Conservation (phyloP, 2,888 invertebrate genomes). For the Philhelius pedissequus region DNA sequence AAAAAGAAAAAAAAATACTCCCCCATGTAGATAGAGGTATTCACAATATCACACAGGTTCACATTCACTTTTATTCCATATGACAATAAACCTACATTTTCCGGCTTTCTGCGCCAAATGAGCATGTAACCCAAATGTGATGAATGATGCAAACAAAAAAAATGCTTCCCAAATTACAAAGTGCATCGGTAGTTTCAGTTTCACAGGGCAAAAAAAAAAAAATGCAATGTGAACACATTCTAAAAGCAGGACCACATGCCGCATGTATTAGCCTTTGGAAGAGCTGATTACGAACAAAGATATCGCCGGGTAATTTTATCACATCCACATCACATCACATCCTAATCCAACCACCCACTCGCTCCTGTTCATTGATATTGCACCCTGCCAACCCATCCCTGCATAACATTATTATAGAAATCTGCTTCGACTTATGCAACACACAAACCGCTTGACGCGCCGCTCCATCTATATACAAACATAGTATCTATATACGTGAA, state of each 20-base stretch:
- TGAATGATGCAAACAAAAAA: constrained; percentile 10
- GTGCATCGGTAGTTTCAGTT: constrained; percentile 14
- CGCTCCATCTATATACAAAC: constrained; percentile 23
- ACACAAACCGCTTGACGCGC: constrained; percentile 31
- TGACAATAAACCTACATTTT: constrained; percentile 39
- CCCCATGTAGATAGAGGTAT: neutral
- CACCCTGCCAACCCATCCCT: neutral
- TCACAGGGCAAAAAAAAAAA: neutral
- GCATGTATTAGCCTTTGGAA: constrained; percentile 36
- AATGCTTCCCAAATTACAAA: constrained; percentile 28
- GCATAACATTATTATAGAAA: constrained; percentile 45
- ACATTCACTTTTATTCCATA: constrained; percentile 10
- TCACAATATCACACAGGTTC: neutral
- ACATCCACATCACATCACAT: constrained; percentile 32
- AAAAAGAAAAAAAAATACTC: neutral
- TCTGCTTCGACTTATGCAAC: constrained; percentile 35
- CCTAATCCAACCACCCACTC: constrained; percentile 10
- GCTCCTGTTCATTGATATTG: neutral
- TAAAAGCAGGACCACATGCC: neutral
- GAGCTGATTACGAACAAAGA: constrained; percentile 44
- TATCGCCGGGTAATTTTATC: constrained; percentile 43
- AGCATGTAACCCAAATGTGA: constrained; percentile 51
- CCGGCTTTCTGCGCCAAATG: constrained; percentile 27
- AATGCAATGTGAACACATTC: neutral
- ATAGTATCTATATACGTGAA: too few species aligned